phyloP scores from a whole-genome alignment of 2,113 vertebrate genomes.

The Phrynocephalus versicolor region DNA sequence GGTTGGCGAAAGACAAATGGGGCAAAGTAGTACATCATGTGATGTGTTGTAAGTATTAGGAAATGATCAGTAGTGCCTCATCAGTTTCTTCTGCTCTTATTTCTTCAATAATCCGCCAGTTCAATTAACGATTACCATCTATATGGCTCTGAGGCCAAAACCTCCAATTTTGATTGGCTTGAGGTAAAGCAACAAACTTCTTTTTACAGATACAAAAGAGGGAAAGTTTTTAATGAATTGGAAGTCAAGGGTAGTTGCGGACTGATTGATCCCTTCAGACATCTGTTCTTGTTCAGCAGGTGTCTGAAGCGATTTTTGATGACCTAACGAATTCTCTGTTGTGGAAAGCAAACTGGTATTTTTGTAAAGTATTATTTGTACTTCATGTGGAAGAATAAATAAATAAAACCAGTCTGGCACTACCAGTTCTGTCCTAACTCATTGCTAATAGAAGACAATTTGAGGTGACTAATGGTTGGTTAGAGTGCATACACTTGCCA shows the following conservation, averaged over 20 bases:
- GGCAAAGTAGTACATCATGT: not conserved
- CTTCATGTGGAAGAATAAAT: slow-evolving; percentile 41
- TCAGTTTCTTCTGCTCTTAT: not conserved
- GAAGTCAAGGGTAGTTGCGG: not conserved
- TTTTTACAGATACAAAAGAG: no score
- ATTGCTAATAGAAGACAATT: not conserved
- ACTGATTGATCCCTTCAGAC: slow-evolving; percentile 14
- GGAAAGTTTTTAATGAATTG: not conserved
- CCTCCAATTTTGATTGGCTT: not conserved
- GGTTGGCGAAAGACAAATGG: not conserved
- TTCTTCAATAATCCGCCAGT: not conserved
- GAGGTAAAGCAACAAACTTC: not conserved
- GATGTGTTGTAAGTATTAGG: not conserved
- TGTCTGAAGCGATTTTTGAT: not conserved
- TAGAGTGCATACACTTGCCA: no score
- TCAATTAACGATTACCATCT: not conserved
- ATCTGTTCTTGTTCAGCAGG: not conserved
- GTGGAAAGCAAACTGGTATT: slow-evolving; percentile 35
- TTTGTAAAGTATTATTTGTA: slow-evolving; percentile 62
- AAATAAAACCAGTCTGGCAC: slow-evolving; percentile 37
- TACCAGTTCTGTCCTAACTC: not conserved
- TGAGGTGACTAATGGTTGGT: not conserved
- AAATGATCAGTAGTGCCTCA: not conserved
- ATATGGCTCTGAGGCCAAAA: not conserved
- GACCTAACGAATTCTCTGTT: not conserved